phyloP scores from a whole-genome alignment of 2,888 invertebrate species.

The Catonia carolina region DNA sequence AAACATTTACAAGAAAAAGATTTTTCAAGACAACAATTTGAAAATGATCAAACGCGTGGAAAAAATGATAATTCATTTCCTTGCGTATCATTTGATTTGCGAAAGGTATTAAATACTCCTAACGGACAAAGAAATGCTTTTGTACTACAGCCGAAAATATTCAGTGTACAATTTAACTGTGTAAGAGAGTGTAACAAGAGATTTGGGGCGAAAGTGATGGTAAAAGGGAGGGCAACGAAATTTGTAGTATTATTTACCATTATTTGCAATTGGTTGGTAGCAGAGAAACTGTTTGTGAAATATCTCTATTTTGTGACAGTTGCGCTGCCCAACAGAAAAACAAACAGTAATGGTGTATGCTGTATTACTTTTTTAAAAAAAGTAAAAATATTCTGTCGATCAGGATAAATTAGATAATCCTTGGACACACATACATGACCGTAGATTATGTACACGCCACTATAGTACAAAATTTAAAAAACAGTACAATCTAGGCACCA shows the following conservation, averaged over 20 bases:
- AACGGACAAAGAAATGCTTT: constrained; percentile 33
- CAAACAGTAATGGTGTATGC: constrained; percentile 21
- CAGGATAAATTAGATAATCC: constrained; percentile 36
- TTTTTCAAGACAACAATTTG: neutral
- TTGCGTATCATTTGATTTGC: constrained; percentile 29
- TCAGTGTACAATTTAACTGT: too few species aligned
- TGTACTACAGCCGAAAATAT: too few species aligned
- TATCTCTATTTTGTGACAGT: constrained; percentile 31
- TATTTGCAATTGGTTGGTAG: constrained; percentile 32
- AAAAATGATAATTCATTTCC: neutral
- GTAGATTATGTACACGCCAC: constrained; percentile 31
- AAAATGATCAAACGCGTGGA: neutral
- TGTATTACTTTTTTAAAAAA: constrained; percentile 26
- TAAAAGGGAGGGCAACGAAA: constrained; percentile 36
- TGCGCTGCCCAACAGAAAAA: constrained; percentile 32
- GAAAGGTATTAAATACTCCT: constrained; percentile 36
- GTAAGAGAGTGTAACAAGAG: constrained; percentile 32
- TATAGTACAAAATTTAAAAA: constrained; percentile 23
- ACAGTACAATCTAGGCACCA: constrained; percentile 28
- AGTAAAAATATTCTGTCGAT: constrained; percentile 31
- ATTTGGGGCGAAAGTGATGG: constrained; percentile 36
- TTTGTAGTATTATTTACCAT: constrained; percentile 32
- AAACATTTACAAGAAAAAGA: neutral
- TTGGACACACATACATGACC: constrained; percentile 38
- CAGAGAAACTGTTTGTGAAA: constrained; percentile 25